Percentiles rank a stretch among this genome's conserved stretches.
Conservation (phyloP, 2,888 invertebrate genomes). For the Tolmerus cingulatus region DNA sequence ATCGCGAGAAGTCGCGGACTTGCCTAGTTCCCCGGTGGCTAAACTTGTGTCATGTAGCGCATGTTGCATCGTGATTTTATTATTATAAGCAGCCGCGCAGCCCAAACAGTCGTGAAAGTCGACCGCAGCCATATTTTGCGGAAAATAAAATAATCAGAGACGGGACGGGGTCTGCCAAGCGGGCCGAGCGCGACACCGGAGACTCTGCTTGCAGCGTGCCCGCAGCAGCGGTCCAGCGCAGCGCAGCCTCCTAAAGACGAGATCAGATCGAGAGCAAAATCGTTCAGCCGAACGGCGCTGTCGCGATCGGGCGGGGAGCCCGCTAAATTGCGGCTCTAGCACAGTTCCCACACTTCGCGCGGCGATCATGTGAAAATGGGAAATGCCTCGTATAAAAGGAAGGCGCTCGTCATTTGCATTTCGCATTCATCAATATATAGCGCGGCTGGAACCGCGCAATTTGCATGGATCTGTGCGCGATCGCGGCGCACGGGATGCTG, state of each 20-base stretch:
- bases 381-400: constrained; percentile 14
- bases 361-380: constrained; percentile 45
- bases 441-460: constrained; percentile 6
- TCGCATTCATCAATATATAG: constrained; percentile 37
- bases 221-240: background rate
- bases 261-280: constrained; percentile 37
- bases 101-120: constrained; percentile 42
- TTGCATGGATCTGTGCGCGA: constrained; percentile 14
- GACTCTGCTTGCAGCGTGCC: background rate
- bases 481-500: background rate
- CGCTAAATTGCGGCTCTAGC: constrained; percentile 30
- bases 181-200: background rate
- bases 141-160: constrained; percentile 33
- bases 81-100: constrained; percentile 23
- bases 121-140: constrained; percentile 35
- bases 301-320: background rate
- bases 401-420: constrained; percentile 37
- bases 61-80: constrained; percentile 36
- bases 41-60: constrained; percentile 22
- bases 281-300: background rate
- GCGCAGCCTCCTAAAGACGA: constrained; percentile 7
- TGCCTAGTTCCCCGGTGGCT: constrained; percentile 24
- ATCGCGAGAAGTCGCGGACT: background rate
- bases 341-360: constrained; percentile 44
- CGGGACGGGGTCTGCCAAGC: background rate